Conservation (phyloP, 1,140 invertebrate genomes). For the Leptinotarsa defecta region DNA sequence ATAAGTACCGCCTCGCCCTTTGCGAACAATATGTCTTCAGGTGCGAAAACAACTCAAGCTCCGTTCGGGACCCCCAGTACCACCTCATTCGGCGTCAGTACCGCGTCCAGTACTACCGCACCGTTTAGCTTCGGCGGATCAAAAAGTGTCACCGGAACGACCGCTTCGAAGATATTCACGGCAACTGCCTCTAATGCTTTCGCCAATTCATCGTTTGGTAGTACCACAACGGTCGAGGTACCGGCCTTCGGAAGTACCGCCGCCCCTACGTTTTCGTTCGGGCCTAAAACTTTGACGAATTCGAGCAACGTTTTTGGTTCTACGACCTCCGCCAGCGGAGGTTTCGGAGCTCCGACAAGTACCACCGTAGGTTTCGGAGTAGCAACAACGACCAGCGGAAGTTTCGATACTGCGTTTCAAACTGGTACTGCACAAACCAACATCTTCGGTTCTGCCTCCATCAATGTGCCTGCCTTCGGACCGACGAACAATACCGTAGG, state of each 20-base stretch:
- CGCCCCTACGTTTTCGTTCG: not conserved
- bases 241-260: constrained; percentile 10
- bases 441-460: not conserved
- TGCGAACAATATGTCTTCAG: constrained; percentile 5
- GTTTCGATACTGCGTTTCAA: not conserved
- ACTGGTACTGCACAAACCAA: not conserved
- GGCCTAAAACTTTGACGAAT: not conserved
- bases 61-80: not conserved
- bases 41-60: not conserved
- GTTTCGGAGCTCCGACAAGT: constrained; percentile 6
- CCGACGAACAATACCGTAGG: not conserved
- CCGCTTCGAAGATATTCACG: not conserved
- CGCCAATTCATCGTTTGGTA: not conserved
- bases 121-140: not conserved
- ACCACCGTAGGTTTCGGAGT: not conserved
- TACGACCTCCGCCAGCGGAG: not conserved
- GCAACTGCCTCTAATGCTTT: not conserved
- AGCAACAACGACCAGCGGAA: not conserved
- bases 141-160: not conserved
- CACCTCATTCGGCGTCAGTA: not conserved
- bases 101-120: not conserved
- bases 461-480: not conserved
- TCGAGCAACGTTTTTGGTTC: constrained; percentile 4
- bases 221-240: constrained; percentile 4
- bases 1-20: constrained; percentile 12